Evolutionary conservation across 2,113 vertebrate genomes (phyloP).

Genomic region (Steatornis caripensis): DNA sequence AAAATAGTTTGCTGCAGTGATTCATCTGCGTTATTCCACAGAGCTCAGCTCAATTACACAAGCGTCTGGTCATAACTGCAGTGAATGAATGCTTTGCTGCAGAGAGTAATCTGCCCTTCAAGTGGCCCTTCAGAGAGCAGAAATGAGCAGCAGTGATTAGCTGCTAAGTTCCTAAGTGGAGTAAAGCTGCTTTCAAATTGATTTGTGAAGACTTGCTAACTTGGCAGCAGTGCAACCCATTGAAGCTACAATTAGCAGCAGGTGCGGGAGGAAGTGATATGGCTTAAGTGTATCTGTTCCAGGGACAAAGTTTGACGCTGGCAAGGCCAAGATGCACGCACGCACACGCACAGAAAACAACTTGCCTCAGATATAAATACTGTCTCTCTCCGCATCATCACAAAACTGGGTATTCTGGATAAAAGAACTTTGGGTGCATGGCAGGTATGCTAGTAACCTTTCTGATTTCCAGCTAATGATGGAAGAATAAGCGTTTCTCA

Average conservation of each 20-base stretch:
- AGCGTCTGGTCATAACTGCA: conserved; percentile 53
- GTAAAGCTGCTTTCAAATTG: conserved; percentile 60
- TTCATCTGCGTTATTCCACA: conserved; percentile 53
- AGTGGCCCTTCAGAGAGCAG: conserved; percentile 61
- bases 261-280: conserved; percentile 46
- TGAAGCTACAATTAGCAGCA: conserved; percentile 61
- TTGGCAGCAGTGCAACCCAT: conserved; percentile 59
- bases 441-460: background rate
- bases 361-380: background rate
- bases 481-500: background rate
- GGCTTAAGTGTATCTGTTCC: conserved; percentile 27
- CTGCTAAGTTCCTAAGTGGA: conserved; percentile 61
- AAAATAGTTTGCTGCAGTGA: conserved; percentile 55
- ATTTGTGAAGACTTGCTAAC: conserved; percentile 64
- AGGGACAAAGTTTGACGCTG: conserved; percentile 6
- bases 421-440: background rate
- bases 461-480: background rate
- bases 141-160: conserved; percentile 64
- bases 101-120: conserved; percentile 63
- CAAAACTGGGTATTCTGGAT: background rate
- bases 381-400: background rate
- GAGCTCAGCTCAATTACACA: conserved; percentile 54
- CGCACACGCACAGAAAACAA: background rate
- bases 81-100: conserved; percentile 58
- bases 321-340: background rate